These are phyloP conservation scores for Pararge aegeria DNA, from an alignment of 1,140 invertebrate species.

Conservation along the genomic window DNA sequence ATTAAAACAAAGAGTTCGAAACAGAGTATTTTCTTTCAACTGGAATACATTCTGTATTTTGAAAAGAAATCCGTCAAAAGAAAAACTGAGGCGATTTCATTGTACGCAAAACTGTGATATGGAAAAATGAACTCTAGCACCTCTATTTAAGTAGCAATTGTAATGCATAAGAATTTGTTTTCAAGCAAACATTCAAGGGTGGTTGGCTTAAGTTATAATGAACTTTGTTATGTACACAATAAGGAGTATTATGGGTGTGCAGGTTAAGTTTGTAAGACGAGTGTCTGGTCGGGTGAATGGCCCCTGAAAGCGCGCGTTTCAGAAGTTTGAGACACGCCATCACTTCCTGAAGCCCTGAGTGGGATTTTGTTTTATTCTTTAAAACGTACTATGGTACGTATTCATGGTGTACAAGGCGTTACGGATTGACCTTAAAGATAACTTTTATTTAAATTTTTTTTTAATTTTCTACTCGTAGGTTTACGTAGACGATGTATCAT, in stretches of 20 bases:
- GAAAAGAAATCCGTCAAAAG: slow-evolving; percentile 45
- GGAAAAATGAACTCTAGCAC: slow-evolving; percentile 48
- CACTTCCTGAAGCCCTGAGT: slow-evolving; percentile 52
- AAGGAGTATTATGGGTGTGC: slow-evolving; percentile 32
- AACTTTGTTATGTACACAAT: slow-evolving; percentile 34
- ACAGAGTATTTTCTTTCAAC: slow-evolving; percentile 24
- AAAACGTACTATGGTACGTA: background rate
- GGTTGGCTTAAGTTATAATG: slow-evolving; percentile 25
- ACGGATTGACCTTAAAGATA: background rate
- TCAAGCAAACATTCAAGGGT: slow-evolving; percentile 9
- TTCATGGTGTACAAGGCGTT: background rate
- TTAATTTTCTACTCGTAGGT: too few species aligned
- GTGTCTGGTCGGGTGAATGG: slow-evolving; percentile 55
- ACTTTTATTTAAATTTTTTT: too few species aligned
- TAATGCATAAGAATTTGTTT: slow-evolving; percentile 19
- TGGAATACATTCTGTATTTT: slow-evolving; percentile 35
- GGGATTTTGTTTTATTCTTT: slow-evolving; percentile 41
- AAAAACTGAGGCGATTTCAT: slow-evolving; percentile 32
- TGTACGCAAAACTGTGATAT: slow-evolving; percentile 19
- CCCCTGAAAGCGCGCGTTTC: slow-evolving; percentile 61
- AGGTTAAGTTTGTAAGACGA: slow-evolving; percentile 41
- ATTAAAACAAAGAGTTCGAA: slow-evolving; percentile 27
- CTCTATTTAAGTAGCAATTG: slow-evolving; percentile 21
- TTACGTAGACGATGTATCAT: too few species aligned
- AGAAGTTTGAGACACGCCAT: slow-evolving; percentile 65